Evolutionary conservation across 1,140 invertebrate genomes (phyloP).

Genomic region (Hyphantria cunea): DNA sequence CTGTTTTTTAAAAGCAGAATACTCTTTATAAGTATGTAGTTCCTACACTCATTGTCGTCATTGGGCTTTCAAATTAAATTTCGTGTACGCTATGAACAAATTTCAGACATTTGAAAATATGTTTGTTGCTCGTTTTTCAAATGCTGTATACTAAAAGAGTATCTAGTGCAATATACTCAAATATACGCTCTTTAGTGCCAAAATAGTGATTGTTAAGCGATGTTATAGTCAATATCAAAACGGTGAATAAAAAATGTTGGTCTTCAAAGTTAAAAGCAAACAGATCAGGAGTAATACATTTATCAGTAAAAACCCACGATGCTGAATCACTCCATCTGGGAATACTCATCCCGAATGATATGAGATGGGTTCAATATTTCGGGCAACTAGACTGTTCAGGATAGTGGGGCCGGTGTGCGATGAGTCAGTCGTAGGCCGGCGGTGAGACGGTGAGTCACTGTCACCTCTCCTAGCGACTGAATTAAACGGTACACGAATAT

Average conservation of each 20-base stretch:
- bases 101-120: too few relatives aligned
- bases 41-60: too few relatives aligned
- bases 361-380: conserved; percentile 52
- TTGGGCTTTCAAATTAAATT: too few relatives aligned
- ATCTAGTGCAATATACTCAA: too few relatives aligned
- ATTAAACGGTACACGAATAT: conserved; percentile 28
- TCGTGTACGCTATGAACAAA: too few relatives aligned
- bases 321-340: conserved; percentile 57
- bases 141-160: too few relatives aligned
- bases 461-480: conserved; percentile 29
- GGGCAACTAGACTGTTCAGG: conserved; percentile 29
- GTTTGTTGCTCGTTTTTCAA: too few relatives aligned
- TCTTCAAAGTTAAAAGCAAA: not conserved
- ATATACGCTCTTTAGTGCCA: too few relatives aligned
- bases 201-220: too few relatives aligned
- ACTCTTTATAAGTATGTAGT: too few relatives aligned
- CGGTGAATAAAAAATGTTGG: not conserved
- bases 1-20: too few relatives aligned
- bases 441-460: conserved; percentile 30
- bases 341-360: conserved; percentile 40
- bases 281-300: not conserved
- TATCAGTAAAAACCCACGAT: conserved; percentile 16
- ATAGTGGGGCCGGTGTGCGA: not conserved
- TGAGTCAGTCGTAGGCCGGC: conserved; percentile 1
- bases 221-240: too few relatives aligned